Base-by-base conservation (phyloP, 2,888 invertebrate genomes). In the Therioaphis trifolii region DNA sequence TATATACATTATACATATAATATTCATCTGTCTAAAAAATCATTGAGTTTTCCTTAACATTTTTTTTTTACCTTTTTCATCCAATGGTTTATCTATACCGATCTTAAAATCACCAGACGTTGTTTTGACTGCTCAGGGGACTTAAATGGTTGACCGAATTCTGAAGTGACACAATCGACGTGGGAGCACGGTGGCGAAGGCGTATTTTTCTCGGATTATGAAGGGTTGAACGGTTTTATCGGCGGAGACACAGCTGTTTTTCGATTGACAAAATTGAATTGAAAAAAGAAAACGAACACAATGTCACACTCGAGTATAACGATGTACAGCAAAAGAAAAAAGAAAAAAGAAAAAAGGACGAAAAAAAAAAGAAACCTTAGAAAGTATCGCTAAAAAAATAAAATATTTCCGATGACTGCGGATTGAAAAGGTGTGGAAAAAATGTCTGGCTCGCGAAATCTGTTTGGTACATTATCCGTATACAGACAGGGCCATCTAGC, bases 101-200 rank as follows among this genome's bases (percentile, higher is more conserved):
- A 82, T 82, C 72, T 66, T 63, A 66, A 66, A 63, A 82, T 74
- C 74, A 66, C 63, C 82, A 82, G 82, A 74, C 72, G 74, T 52
- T 74, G 74, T 72, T 80, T 80, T 71, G 80, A 80, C 80, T 80
- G 29, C 12, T 80, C 35, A 2, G 35, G 52, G 52, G 72, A 66
- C 61, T 63, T 82, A 35, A 82, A 82, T 63, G 82, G 82, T 66
- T 49, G 46, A 63, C 82, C 74, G 72, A 63, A 63, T 40, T 27
- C 18, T 63, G 11, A 72, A 80, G 63, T 74, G 82, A 82, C 74
- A 82, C 82, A 66, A 82, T 74, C 82, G 49, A 82, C 63, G 63
- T 63, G 74, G 52, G 63, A 82, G 74, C 52, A 21, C 15, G 14
- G 40, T 9, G 14, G 12, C 12, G 66, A 40, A 68, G 63, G 49